Evolutionary conservation across 2,797 vertebrate species (phyloP).

Genomic region (Chiloscyllium punctatum): DNA sequence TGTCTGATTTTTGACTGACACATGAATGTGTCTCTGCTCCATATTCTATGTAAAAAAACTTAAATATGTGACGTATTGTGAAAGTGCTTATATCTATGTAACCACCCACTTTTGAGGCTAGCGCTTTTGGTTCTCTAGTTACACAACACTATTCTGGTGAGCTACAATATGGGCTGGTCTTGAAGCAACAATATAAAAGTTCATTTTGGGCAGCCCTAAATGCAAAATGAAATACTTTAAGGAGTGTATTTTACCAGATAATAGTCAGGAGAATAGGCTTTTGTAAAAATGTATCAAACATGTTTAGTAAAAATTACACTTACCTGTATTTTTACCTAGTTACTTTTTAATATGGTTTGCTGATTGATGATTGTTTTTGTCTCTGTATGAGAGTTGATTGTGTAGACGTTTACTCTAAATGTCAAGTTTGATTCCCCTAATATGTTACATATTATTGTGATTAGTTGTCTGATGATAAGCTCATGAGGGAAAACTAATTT

Average conservation of each 20-base stretch:
- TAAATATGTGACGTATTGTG: slow-evolving; percentile 18
- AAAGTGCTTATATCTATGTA: not conserved
- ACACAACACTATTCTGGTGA: not conserved
- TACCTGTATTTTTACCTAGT: not conserved
- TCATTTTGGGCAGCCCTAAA: not conserved
- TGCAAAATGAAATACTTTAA: not conserved
- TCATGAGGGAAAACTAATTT: not conserved
- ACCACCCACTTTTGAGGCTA: not conserved
- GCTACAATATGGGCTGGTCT: not conserved
- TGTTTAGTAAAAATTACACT: not conserved
- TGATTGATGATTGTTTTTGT: not conserved
- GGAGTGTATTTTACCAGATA: not conserved
- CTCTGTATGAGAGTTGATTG: not conserved
- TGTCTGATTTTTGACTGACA: not conserved
- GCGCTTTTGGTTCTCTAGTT: not conserved
- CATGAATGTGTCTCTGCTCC: not conserved
- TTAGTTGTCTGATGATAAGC: not conserved
- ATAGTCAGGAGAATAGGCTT: not conserved
- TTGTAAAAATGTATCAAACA: not conserved
- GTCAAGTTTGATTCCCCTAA: not conserved
- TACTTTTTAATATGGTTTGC: not conserved
- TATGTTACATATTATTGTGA: not conserved
- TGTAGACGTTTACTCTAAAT: not conserved
- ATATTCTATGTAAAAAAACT: not conserved
- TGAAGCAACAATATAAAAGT: not conserved